Base-by-base conservation (phyloP, 2,888 invertebrate species). In the Tuta absoluta region DNA sequence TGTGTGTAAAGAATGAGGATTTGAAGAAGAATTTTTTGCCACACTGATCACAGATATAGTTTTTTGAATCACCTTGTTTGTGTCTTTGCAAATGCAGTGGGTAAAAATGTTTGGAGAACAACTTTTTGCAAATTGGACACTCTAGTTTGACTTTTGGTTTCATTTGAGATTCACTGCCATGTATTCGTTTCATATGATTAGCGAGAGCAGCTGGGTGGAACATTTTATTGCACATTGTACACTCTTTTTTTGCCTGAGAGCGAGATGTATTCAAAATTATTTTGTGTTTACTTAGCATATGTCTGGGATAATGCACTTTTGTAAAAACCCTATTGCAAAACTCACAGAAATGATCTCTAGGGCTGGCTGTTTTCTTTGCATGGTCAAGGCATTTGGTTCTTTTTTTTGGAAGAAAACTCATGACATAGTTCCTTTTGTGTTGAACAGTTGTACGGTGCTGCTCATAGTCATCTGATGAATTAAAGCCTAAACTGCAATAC, bases 21-120 rank as follows among this genome's bases (percentile, higher is more conserved):
- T 61, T 53, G 37, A 56, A 65, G 14, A 28, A 45, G 14, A 61
- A 65, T 19, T 45, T 57, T 23, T 65, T 65, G 28, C 65, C 65
- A 49, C 65, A 65, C n/a, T 62, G 56, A 37, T 65, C 56, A 49
- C 65, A 65, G 7, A 62, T 41, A 53, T 56, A 64, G 28, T 56
- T 64, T 21, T 14, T 48, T 7, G 58, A 21, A 37, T 59, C 58
- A 7, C 59, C 63, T 17, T 58, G 59, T 24, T 51, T 38, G 38
- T 58, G 57, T 51, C 49, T 58, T 33, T 58, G 45, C 1, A 49
- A 10, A 10, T 49, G 63, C 17, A 58, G 21, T 5, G 58, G 57
- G 21, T 21, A 63, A 24, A 48, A 58, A 14, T 63, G 33, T 48
- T 63, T 58, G 21, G 58, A 58, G 24, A 63, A 49, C 14, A 41